Evolutionary conservation across 2,888 invertebrate genomes (phyloP), one percentile per base, ranked within the genome.

Genomic region (Athalia circularis): DNA sequence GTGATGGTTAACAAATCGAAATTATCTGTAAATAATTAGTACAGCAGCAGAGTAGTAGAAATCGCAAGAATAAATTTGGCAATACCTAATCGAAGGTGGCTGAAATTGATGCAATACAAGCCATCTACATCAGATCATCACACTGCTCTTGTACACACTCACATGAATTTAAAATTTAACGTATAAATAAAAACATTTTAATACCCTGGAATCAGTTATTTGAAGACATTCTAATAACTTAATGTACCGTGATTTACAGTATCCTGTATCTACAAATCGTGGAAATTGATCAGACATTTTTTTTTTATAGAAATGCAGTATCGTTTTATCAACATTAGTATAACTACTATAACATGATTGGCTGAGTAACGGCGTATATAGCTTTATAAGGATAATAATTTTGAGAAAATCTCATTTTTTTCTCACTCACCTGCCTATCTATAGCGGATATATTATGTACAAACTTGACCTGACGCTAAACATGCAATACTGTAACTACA

Each of bases 351-450:
- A 43, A 75, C 64, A 62, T 62, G 47, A 75, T 62, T 75, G 62
- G 74, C 74, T 75, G 61, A 75, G 61, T 59, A 72, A 59, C 72
- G 72, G 72, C 72, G 13, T 59, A 61, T 47, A 72, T 72, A 72
- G 68, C 8, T 62, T 50, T 50, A 50, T 50, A 50, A 29, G 61
- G 11, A 29, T 48, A 52, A 62, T 74, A 11, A 48, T 74, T 13
- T 62, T 48, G 50, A n/a, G 72, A 59, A 72, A 72, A 29, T 47
- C 47, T n/a, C 47, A 48, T 7, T 13, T 13, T 29, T 59, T 72
- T 59, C 59, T 59, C 9, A 47, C 9, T 59, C 9, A n/a, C 52
- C 15, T 29, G 29, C 29, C 29, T 29, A 29, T 29, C 29, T 9
- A 52, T 15, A 52, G 67, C 67, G 15, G 43, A 54, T 68, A 68